phyloP scores from a whole-genome alignment of 2,888 invertebrate species.

The Shargacucullia verbasci region DNA sequence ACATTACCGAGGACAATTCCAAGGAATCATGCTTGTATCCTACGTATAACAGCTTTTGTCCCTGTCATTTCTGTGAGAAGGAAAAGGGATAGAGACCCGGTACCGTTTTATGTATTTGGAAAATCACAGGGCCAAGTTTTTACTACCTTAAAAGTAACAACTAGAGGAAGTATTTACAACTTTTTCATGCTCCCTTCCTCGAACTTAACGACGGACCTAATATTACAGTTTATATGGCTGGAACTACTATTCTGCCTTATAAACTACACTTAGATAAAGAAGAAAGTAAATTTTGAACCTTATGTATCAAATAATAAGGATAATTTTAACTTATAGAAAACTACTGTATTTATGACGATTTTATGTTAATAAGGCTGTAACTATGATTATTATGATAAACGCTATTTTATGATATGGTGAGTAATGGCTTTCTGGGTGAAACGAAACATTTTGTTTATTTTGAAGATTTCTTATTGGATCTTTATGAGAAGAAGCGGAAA shows the following conservation, averaged over 20 bases:
- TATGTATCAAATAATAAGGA: neutral
- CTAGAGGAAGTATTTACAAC: conserved; percentile 32
- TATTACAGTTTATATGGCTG: conserved; percentile 35
- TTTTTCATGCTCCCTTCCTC: conserved; percentile 35
- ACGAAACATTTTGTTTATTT: conserved; percentile 11
- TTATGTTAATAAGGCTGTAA: conserved; percentile 23
- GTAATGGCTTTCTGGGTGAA: conserved; percentile 15
- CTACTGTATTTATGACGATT: conserved; percentile 13
- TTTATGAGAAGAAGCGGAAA: too few relatives aligned
- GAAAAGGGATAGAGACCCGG: too few relatives aligned
- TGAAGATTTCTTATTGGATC: neutral
- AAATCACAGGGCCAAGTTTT: conserved; percentile 6
- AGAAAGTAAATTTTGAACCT: conserved; percentile 6
- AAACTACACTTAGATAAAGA: conserved; percentile 7
- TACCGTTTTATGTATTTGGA: conserved; percentile 27
- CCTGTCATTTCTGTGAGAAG: too few relatives aligned
- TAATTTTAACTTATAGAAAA: conserved; percentile 1
- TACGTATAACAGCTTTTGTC: too few relatives aligned
- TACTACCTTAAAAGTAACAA: conserved; percentile 28
- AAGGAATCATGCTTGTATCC: too few relatives aligned
- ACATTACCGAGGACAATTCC: too few relatives aligned
- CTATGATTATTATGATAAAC: conserved; percentile 36
- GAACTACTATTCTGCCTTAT: conserved; percentile 35
- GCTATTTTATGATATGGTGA: conserved; percentile 26
- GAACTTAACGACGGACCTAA: conserved; percentile 29